Evolutionary conservation across 53 echinoderm and acorn worm species (phyloP).

Genomic region (Holothuria scabra): DNA sequence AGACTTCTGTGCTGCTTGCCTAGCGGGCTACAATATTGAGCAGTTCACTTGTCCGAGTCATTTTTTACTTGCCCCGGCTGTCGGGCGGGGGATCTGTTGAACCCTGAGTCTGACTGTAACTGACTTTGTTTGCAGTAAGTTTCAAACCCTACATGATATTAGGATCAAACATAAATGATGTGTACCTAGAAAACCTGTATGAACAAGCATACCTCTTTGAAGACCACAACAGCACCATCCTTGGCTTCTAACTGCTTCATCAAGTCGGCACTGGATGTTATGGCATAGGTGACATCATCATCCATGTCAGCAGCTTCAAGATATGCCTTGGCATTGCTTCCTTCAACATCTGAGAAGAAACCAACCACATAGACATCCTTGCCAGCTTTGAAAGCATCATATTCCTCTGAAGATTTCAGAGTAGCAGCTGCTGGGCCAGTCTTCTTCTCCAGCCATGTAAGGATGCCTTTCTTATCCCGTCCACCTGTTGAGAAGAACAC

Average conservation of each 20-base stretch:
- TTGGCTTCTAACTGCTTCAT: slow-evolving; percentile 62
- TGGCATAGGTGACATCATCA: slow-evolving; percentile 76
- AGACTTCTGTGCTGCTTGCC: no score
- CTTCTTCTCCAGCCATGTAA: slow-evolving; percentile 88
- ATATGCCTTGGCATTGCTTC: slow-evolving; percentile 67
- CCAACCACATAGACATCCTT: slow-evolving; percentile 85
- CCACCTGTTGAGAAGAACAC: slow-evolving; percentile 59
- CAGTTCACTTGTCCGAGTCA: no score
- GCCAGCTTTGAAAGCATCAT: slow-evolving; percentile 47
- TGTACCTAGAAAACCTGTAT: no score
- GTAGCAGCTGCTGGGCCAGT: slow-evolving; percentile 87
- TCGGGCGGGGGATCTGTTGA: no score
- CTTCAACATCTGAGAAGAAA: slow-evolving; percentile 78
- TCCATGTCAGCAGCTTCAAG: slow-evolving; percentile 63
- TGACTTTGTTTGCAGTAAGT: no score
- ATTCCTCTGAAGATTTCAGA: slow-evolving; percentile 58
- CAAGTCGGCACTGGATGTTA: slow-evolving; percentile 72
- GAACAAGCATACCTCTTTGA: slow-evolving; percentile 74
- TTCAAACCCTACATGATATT: no score
- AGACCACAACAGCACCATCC: slow-evolving; percentile 72
- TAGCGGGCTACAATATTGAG: no score
- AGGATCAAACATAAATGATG: no score
- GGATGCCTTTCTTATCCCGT: slow-evolving; percentile 71
- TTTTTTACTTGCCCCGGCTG: no score
- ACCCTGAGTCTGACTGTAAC: no score